Evolutionary conservation across 2,888 invertebrate genomes (phyloP), one percentile per base, ranked within the genome.

Genomic region (Clivina fossor): DNA sequence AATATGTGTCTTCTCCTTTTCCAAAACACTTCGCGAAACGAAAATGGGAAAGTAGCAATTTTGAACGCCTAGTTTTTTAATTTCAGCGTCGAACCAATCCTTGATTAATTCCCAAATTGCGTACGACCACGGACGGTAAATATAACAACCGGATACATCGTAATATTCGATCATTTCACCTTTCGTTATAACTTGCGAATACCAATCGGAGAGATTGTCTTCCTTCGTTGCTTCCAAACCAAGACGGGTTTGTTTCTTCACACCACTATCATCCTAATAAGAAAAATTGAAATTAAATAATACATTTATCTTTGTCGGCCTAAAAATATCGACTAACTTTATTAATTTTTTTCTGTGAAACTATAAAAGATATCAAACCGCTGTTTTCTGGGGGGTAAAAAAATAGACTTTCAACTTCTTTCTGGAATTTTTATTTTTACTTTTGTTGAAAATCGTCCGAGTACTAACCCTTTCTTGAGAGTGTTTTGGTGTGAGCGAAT

Each of bases 1-100:
- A 63, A 99, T 94, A 72, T 99, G 99, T 1, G 84, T 81, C 78
- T 99, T 97, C 71, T 99, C 99, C 66, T 88, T 91, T 70, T 99
- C 96, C 24, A 99, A 75, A 0, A 91, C 97, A 1, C 77, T 77
- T 73, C 80, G 82, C 0, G 97, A 95, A 0, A 99, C 99, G 70
- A 99, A 99, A 69, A 99, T 94, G 0, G 99, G 99, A 75, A 99
- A 99, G 72, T 98, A 99, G 64, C 93, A 92, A 71, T 99, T 97
- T 70, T 94, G 88, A 3, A 99, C 96, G 1, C 95, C 99, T 22
- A 95, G 75, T 65, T 88, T 86, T 69, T 91, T 92, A 64, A 98
- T 94, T 73, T 90, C 85, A 0, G 67, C 71, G 70, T 93, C 93
- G 63, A 99, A 88, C 83, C 88, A 97, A 50, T 81, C 81, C 64